Conservation (phyloP, 2,888 invertebrate genomes). For the Bedellia somnulentella region DNA sequence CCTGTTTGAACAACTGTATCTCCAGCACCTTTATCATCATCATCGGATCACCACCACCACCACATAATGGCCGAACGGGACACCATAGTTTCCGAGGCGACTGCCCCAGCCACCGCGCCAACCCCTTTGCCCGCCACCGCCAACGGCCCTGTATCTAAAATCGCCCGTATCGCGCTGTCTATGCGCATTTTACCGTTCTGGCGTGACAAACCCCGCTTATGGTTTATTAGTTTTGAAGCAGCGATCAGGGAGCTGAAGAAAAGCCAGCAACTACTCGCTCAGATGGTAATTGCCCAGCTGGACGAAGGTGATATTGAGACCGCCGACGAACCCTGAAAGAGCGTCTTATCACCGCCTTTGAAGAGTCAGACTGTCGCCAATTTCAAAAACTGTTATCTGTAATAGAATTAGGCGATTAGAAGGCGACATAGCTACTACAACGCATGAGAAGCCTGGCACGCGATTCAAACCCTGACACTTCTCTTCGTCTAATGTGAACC, state of each 20-base stretch:
- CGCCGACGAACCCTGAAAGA: too few species aligned
- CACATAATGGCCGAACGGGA: too few species aligned
- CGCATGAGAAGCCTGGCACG: constrained; percentile 1
- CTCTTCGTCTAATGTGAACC: constrained; percentile 3
- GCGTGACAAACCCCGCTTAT: constrained; percentile 5
- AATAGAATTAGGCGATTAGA: constrained; percentile 1
- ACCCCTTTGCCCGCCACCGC: too few species aligned
- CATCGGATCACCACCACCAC: too few species aligned
- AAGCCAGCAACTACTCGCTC: constrained; percentile 6
- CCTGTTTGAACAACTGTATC: too few species aligned
- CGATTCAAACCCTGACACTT: constrained; percentile 1
- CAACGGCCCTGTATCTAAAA: too few species aligned
- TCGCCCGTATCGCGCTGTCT: constrained; percentile 3
- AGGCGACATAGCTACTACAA: not conserved
- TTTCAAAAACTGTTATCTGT: not conserved
- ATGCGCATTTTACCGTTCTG: constrained; percentile 4
- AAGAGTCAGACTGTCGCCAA: constrained; percentile 1
- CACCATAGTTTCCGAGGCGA: too few species aligned
- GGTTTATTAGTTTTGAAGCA: constrained; percentile 7
- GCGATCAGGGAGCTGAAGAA: constrained; percentile 4
- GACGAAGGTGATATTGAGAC: constrained; percentile 10
- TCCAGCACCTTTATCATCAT: too few species aligned
- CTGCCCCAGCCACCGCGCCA: too few species aligned
- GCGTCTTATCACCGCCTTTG: too few species aligned
- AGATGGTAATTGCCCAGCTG: constrained; percentile 10